phyloP scores from a whole-genome alignment of 2,888 invertebrate species.

The Actias luna region DNA sequence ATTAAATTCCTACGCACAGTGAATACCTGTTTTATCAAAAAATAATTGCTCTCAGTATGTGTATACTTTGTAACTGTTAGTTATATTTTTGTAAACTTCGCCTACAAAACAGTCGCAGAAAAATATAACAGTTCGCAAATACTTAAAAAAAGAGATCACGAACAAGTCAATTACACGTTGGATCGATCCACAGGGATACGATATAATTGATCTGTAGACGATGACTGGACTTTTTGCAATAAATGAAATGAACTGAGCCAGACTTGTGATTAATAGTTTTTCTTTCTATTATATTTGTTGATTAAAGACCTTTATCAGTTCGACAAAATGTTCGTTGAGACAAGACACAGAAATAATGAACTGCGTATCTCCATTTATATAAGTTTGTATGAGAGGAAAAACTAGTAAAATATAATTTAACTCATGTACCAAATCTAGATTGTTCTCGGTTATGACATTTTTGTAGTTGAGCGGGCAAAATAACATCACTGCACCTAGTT shows the following conservation, averaged over 20 bases:
- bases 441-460: not conserved
- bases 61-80: too few relatives aligned
- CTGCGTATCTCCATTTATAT: not conserved
- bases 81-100: too few relatives aligned
- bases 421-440: not conserved
- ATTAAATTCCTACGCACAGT: too few relatives aligned
- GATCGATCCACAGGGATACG: slow-evolving; percentile 37
- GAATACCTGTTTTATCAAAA: too few relatives aligned
- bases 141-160: slow-evolving; percentile 41
- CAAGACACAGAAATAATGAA: not conserved
- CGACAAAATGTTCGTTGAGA: not conserved
- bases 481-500: too few relatives aligned
- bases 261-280: slow-evolving; percentile 52
- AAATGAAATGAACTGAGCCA: slow-evolving; percentile 52
- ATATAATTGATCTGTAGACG: slow-evolving; percentile 58
- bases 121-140: not conserved
- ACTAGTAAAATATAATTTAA: not conserved
- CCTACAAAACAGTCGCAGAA: too few relatives aligned
- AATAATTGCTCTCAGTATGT: too few relatives aligned
- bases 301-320: slow-evolving; percentile 11
- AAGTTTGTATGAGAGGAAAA: not conserved
- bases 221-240: slow-evolving; percentile 58
- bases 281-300: slow-evolving; percentile 15
- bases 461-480: too few relatives aligned
- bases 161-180: slow-evolving; percentile 53